Base-by-base conservation (phyloP, 1,140 invertebrate genomes). In the Matsumurasca onukii region DNA sequence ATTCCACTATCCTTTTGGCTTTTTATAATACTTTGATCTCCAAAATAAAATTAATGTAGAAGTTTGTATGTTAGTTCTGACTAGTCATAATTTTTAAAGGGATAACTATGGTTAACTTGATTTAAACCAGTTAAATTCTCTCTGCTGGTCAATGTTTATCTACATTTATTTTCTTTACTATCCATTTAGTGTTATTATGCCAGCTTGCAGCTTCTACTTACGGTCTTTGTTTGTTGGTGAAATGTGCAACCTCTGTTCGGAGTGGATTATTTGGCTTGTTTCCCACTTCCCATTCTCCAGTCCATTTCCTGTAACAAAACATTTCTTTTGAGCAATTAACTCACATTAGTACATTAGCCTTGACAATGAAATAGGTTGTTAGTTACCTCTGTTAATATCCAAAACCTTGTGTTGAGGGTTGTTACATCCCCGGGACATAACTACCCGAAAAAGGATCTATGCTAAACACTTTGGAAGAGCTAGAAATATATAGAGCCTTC, bases 271-370 rank as follows among this genome's bases (percentile, higher is more conserved):
- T 25, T 65, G 31, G 3, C 24, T 45, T 15, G 62, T 65, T 25
- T 65, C 62, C 62, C 62, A 65, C 34, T 65, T 65, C 13, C 62
- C 62, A 45, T 65, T 65, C 1, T 45, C 62, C 2, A 65, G 31
- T 45, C 62, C 62, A 48, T 65, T 65, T 65, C 62, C 62, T 45
- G 62, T 65, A 3, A 65, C 62, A 48, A 25, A 3, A 24, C 55
- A 13, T 22, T 27, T 45, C 24, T 48, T 65, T 39, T 31, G 27
- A n/a, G 34, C 62, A 65, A 30, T 25, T 17, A 24, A 27, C 9
- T 3, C 9, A 55, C 17, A n/a, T 9, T 12, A 55, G 51, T 45
- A 45, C 39, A 45, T 13, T 45, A n/a, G n/a, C 39, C n/a, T 45
- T 45, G 39, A 45, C 12, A 45, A n/a, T 13, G 12, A 45, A n/a